A percentile compares a stretch with the other conserved stretches of the same genome.
phyloP scores from a whole-genome alignment of 2,797 vertebrate species.

The Poecile montanus region DNA sequence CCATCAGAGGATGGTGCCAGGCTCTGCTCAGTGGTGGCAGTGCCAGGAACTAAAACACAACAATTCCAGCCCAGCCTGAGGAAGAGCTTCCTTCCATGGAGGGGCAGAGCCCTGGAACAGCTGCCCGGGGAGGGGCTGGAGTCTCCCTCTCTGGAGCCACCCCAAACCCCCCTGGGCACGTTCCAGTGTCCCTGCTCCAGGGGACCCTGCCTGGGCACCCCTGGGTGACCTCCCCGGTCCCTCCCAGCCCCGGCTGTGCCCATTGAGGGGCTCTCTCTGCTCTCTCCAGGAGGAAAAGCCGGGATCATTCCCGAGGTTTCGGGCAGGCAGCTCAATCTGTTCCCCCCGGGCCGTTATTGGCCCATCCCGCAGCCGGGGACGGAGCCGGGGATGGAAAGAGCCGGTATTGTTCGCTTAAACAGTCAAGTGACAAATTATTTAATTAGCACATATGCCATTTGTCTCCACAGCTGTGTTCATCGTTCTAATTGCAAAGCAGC shows the following conservation, averaged over 20 bases:
- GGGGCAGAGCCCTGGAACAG: not conserved
- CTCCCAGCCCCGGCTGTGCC: fast-evolving
- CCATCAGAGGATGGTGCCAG: not conserved
- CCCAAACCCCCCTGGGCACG: not conserved
- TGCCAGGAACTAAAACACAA: not conserved
- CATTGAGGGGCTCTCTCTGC: fast-evolving
- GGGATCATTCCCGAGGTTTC: not conserved
- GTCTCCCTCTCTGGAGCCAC: not conserved
- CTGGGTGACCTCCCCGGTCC: not conserved
- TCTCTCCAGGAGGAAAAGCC: fast-evolving
- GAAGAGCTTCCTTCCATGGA: not conserved
- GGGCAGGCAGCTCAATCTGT: constrained; percentile 24
- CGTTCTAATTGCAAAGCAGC: constrained; percentile 77
- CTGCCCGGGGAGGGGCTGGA: not conserved
- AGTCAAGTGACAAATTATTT: constrained; percentile 85
- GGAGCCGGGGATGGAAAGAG: constrained; percentile 72
- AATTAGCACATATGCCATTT: constrained; percentile 83
- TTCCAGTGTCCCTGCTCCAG: not conserved
- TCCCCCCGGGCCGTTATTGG: constrained; percentile 65
- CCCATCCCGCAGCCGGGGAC: constrained; percentile 62
- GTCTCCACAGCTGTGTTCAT: constrained; percentile 79
- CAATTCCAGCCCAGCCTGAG: not conserved
- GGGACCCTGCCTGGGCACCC: not conserved
- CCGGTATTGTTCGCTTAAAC: constrained; percentile 78
- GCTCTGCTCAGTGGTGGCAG: not conserved